Conservation (phyloP, 2,113 vertebrate genomes). For the Struthio camelus region DNA sequence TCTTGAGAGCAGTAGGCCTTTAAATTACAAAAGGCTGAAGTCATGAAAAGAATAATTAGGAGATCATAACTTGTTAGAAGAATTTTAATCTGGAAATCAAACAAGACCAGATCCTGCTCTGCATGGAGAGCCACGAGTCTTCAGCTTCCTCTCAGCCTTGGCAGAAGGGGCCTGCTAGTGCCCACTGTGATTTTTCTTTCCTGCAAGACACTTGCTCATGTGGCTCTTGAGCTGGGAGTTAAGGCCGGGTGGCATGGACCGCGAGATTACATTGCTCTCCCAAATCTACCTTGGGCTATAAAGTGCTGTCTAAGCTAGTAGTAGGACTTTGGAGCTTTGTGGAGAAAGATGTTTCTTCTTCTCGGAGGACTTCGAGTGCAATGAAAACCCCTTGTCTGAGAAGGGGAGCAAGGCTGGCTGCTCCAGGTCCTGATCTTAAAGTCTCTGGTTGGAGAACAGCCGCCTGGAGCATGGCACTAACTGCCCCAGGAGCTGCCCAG, state of each 20-base stretch:
- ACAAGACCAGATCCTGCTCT: not conserved
- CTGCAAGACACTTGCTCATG: not conserved
- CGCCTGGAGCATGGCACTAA: not conserved
- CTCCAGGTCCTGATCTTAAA: not conserved
- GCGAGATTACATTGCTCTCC: not conserved
- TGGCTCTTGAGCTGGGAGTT: not conserved
- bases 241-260: not conserved
- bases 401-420: not conserved
- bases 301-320: not conserved
- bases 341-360: not conserved
- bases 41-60: constrained; percentile 37
- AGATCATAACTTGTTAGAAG: constrained; percentile 19
- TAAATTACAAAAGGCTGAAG: constrained; percentile 42
- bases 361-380: not conserved
- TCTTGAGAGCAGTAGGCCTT: constrained; percentile 1
- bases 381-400: not conserved
- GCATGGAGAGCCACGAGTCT: not conserved
- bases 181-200: not conserved
- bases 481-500: not conserved
- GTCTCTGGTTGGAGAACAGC: not conserved
- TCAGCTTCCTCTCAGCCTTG: not conserved
- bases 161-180: not conserved
- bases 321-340: not conserved
- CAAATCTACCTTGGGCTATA: not conserved
- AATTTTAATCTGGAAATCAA: constrained; percentile 51